phyloP scores from a whole-genome alignment of 2,113 vertebrate genomes.

The Numida meleagris region DNA sequence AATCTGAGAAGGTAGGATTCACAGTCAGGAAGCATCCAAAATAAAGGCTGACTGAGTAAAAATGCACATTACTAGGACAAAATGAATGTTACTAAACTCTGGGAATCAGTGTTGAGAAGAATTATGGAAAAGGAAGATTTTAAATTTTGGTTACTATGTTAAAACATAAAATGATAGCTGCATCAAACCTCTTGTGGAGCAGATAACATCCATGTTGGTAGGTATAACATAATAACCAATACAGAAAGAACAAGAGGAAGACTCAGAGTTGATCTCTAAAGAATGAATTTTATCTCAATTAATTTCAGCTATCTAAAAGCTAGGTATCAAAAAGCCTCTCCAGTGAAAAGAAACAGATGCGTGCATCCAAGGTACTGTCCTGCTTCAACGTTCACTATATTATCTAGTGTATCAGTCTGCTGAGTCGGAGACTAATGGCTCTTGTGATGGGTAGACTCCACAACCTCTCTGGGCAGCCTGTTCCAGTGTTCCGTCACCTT shows the following conservation, averaged over 20 bases:
- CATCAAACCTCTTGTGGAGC: neutral
- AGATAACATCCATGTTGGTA: neutral
- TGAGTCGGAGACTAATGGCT: neutral
- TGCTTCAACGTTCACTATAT: neutral
- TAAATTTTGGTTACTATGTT: neutral
- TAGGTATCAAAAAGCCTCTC: neutral
- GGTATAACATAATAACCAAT: neutral
- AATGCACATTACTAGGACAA: neutral
- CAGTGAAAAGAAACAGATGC: neutral
- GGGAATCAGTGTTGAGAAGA: neutral
- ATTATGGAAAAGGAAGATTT: neutral
- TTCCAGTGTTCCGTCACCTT: neutral
- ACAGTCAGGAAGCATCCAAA: neutral
- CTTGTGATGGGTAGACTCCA: neutral
- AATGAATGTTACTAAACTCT: neutral
- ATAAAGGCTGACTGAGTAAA: neutral
- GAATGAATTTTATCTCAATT: neutral
- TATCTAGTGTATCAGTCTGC: neutral
- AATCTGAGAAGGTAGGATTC: neutral
- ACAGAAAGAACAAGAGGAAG: neutral
- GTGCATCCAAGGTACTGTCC: neutral
- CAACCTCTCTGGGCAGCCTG: neutral
- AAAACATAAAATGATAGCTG: neutral
- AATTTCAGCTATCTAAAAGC: neutral
- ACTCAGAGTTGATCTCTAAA: neutral